phyloP scores from a whole-genome alignment of 2,797 vertebrate species.

The Acanthopagrus latus region DNA sequence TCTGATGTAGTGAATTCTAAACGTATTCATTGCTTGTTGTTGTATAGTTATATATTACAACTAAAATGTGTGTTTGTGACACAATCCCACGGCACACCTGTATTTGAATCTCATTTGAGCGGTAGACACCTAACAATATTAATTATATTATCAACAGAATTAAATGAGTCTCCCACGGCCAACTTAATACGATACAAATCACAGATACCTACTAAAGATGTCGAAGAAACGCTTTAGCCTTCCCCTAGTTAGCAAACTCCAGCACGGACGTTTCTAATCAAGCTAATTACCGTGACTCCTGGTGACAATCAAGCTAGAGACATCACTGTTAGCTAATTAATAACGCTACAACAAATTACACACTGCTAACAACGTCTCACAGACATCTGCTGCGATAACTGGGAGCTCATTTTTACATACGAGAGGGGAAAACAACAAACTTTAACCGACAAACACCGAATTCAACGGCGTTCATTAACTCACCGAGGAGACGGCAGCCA shows the following conservation, averaged over 20 bases:
- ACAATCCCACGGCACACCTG: too few species aligned
- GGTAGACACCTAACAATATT: too few species aligned
- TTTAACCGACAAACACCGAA: background rate
- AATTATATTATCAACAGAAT: too few species aligned
- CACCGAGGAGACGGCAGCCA: fast-evolving
- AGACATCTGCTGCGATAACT: fast-evolving
- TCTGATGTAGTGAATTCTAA: too few species aligned
- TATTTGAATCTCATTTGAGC: too few species aligned
- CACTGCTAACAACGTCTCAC: background rate
- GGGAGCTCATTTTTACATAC: background rate
- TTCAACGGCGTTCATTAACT: background rate
- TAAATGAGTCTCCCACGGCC: too few species aligned
- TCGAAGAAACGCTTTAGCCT: background rate
- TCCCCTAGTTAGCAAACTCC: background rate
- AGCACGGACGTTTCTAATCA: background rate
- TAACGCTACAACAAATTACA: background rate
- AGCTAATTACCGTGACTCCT: background rate
- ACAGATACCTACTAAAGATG: background rate
- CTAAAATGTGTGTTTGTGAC: too few species aligned
- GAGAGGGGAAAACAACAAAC: too few species aligned
- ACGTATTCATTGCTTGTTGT: too few species aligned
- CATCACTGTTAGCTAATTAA: background rate
- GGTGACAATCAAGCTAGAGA: background rate
- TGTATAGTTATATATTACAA: too few species aligned
- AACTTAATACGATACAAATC: too few species aligned